A percentile compares a stretch with the other conserved stretches of the same genome.
Evolutionary conservation across 1,140 invertebrate genomes (phyloP).

Genomic region (Antheraea pernyi): DNA sequence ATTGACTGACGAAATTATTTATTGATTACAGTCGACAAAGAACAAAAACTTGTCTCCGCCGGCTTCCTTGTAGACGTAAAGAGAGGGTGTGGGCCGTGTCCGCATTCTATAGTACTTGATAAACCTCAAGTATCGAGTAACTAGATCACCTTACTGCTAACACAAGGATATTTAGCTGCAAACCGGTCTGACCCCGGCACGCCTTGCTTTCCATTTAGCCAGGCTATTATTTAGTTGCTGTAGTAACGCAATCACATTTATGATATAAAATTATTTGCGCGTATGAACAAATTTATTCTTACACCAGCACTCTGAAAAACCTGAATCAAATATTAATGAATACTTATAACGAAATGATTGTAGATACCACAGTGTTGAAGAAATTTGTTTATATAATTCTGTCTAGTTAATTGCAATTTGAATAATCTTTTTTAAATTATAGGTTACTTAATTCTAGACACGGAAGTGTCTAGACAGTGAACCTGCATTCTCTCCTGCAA

Average conservation of each 20-base stretch:
- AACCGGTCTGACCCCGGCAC: conserved; percentile 54
- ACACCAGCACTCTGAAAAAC: no score
- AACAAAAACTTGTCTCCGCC: conserved; percentile 41
- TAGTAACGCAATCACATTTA: background rate
- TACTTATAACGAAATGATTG: no score
- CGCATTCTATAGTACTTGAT: conserved; percentile 63
- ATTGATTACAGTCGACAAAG: conserved; percentile 2
- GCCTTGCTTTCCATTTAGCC: conserved; percentile 68
- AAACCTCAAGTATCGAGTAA: conserved; percentile 42
- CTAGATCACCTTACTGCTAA: conserved; percentile 69
- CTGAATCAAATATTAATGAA: no score
- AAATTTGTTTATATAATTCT: no score
- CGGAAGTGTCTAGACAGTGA: no score
- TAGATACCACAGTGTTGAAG: no score
- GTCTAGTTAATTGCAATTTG: no score
- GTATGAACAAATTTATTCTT: background rate
- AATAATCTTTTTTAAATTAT: no score
- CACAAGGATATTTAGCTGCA: conserved; percentile 58
- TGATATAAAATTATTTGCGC: background rate
- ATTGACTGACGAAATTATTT: conserved; percentile 2
- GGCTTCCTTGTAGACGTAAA: conserved; percentile 53
- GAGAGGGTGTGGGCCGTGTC: conserved; percentile 58
- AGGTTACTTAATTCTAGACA: no score
- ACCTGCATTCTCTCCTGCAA: no score
- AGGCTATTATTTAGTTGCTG: background rate